Percentiles rank a stretch among this genome's conserved stretches.
Evolutionary conservation across 2,888 invertebrate species (phyloP).

Genomic region (Conus canariensis): DNA sequence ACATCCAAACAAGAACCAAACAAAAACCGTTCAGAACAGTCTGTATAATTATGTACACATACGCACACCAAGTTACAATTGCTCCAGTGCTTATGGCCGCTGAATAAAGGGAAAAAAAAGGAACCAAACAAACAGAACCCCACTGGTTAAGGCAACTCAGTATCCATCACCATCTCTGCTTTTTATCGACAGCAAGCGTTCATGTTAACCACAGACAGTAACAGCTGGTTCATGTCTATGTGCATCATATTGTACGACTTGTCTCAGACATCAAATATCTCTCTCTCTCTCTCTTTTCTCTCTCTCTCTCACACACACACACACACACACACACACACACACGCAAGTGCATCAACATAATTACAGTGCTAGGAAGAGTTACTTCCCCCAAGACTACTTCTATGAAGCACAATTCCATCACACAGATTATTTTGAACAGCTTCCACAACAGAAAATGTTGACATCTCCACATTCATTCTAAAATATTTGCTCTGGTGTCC

Average conservation of each 20-base stretch:
- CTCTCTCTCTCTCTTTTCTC: no score
- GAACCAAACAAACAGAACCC: neutral
- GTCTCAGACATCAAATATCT: neutral
- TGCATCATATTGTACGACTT: neutral
- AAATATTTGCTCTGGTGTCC: no score
- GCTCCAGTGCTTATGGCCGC: neutral
- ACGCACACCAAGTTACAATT: neutral
- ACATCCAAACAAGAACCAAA: neutral
- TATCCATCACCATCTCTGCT: conserved; percentile 25
- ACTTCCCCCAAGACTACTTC: no score
- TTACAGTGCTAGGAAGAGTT: neutral
- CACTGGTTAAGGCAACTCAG: conserved; percentile 35
- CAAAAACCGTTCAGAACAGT: neutral
- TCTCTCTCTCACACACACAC: no score
- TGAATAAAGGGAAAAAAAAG: neutral
- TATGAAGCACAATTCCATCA: no score
- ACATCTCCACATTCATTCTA: no score
- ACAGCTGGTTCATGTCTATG: neutral
- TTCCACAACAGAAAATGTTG: no score
- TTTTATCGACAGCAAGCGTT: conserved; percentile 25
- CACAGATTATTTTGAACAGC: no score
- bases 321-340: neutral
- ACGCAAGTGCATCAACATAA: neutral
- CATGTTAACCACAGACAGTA: neutral
- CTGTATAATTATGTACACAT: neutral